Evolutionary conservation across 1,140 invertebrate species (phyloP), one percentile per base, ranked within the genome.

Genomic region (Bombus impatiens): DNA sequence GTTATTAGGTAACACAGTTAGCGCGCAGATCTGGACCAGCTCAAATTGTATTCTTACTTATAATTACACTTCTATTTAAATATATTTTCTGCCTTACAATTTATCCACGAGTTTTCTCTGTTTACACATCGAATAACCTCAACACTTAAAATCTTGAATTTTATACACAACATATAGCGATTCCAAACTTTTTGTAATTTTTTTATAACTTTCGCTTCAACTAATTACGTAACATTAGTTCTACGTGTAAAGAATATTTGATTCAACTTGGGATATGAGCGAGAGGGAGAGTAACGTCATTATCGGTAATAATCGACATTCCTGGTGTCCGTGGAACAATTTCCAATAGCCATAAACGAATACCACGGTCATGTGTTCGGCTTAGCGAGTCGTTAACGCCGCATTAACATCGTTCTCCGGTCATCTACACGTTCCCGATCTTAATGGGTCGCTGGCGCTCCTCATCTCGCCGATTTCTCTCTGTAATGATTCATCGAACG

Each of bases 371-470:
- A 59, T 67, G 47, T 65, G n/a, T 82, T 83, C 74, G 22, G 80
- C 70, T 67, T 84, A 68, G 53, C 65, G 62, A 67, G 68, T 67
- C 85, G 76, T 89, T 91, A 89, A 89, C 78, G 57, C 70, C 40
- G 78, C 76, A 81, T 91, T 89, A 91, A 86, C 80, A 70, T 79
- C 59, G 75, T 67, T 82, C 72, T n/a, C 44, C 71, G 42, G 65
- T 84, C 75, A 68, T 81, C 77, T 78, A 83, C 86, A 68, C 42
- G 74, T 65, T 32, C 8, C 47, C 57, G 40, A 67, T 78, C 82
- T 84, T 84, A 84, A 71, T 84, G 67, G 65, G 68, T 15, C 2
- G 70, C 32, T 6, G 13, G 28, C 4, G 8, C 42, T 47, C 28
- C 32, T 25, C 47, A 65, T 77, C 80, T 59, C 35, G 8, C 47